Conservation (phyloP, 30 jellyfish, hydroid and myxozoan species). For the Hydractinia echinata region DNA sequence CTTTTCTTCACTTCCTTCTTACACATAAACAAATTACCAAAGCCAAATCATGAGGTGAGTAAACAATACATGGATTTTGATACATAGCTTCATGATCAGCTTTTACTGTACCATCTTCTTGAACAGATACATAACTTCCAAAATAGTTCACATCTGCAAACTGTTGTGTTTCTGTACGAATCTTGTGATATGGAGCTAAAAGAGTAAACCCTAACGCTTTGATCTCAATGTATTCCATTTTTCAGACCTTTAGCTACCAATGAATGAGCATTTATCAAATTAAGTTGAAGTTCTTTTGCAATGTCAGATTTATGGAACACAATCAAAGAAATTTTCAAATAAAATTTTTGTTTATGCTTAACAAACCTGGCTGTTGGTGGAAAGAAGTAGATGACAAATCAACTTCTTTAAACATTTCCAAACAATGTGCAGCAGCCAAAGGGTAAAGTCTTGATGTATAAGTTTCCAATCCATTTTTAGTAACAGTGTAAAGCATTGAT, state of each 20-base stretch:
- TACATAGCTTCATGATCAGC: not conserved
- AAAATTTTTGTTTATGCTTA: not conserved
- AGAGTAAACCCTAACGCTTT: too few species aligned
- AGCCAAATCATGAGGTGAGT: not conserved
- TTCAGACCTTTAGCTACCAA: too few species aligned
- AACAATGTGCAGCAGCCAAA: slow-evolving; percentile 52
- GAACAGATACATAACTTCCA: not conserved
- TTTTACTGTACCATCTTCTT: not conserved
- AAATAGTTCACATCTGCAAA: slow-evolving; percentile 8
- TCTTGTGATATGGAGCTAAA: not conserved
- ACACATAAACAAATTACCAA: not conserved
- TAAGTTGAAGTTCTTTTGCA: not conserved
- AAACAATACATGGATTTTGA: not conserved
- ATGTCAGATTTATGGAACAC: not conserved
- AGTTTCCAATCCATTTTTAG: slow-evolving; percentile 78
- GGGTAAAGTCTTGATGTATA: slow-evolving; percentile 84
- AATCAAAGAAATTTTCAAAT: not conserved
- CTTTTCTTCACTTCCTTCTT: too few species aligned
- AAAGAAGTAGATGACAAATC: not conserved
- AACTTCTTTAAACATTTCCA: not conserved
- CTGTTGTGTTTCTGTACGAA: slow-evolving; percentile 6
- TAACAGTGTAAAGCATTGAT: slow-evolving; percentile 52
- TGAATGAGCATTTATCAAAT: not conserved
- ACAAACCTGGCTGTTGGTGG: not conserved
- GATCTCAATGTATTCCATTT: too few species aligned